Conservation (phyloP, 2,113 vertebrate genomes). For the Taurulus bubalis region DNA sequence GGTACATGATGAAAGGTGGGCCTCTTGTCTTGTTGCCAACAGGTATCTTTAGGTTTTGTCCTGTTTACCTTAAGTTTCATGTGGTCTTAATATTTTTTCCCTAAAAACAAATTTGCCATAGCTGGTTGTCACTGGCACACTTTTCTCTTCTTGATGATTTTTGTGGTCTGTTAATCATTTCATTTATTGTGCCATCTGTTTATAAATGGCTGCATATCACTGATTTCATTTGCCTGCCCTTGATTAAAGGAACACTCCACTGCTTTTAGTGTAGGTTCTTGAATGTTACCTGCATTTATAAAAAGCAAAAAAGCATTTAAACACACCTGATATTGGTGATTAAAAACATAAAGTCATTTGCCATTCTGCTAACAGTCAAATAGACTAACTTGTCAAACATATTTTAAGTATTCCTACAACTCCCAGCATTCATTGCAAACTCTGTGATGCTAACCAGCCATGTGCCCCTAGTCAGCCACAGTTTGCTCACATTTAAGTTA, state of each 20-base stretch:
- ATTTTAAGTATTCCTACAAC: conserved; percentile 9
- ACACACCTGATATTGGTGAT: background rate
- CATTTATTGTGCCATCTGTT: conserved; percentile 59
- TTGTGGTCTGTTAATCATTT: conserved; percentile 9
- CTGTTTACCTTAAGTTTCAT: conserved; percentile 38
- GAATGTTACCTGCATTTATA: conserved; percentile 34
- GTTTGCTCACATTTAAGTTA: conserved; percentile 10
- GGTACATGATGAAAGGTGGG: conserved; percentile 66
- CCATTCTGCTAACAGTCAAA: background rate
- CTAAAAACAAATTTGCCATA: conserved; percentile 59
- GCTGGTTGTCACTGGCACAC: conserved; percentile 68
- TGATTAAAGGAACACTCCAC: conserved; percentile 60
- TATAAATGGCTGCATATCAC: conserved; percentile 63
- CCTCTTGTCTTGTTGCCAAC: conserved; percentile 67
- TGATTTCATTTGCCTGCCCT: conserved; percentile 55
- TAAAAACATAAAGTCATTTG: background rate
- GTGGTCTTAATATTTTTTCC: conserved; percentile 54
- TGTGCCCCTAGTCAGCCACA: background rate
- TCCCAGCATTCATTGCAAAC: conserved; percentile 6
- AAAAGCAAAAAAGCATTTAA: background rate
- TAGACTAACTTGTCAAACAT: background rate
- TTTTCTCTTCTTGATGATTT: conserved; percentile 28
- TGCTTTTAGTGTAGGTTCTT: conserved; percentile 43
- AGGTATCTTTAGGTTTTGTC: conserved; percentile 58
- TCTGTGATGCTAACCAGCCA: background rate